Base-by-base conservation (phyloP, 1,140 invertebrate species). In the Tribolium madens region DNA sequence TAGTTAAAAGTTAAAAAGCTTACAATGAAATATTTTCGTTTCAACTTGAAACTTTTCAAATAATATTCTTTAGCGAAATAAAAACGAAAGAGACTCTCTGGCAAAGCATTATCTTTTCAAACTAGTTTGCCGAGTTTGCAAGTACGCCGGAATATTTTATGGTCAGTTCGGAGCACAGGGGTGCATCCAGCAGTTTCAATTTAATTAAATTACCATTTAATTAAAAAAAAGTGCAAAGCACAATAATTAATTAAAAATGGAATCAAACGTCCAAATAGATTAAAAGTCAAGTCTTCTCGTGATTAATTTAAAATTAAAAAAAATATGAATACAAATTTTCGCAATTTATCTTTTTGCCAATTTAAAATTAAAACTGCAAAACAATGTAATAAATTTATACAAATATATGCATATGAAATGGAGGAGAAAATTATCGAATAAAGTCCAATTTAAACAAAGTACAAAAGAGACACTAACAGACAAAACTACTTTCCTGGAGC, bases 81-180 rank as follows among this genome's bases (percentile, higher is more conserved):
- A 42, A 73, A 57, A 57, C 48, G 33, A 64, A 75, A 60, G 57
- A 48, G 64, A 57, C 17, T 31, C 52, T 42, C 26, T 60, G n/a
- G 26, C 73, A 75, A 75, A 75, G 53, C 73, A 75, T 75, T 75
- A 68, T 75, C 73, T 75, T 75, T 75, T 75, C 73, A 75, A 75
- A 75, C 73, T 75, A 75, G 73, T 75, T 75, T 75, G 73, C 73
- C 33, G 53, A 75, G 53, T 75, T 75, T 31, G 47, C 36, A 75
- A 75, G 73, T 75, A 50, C 73, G 14, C 53, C 48, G 36, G 73
- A 75, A 68, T 75, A 75, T 75, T 75, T 75, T 75, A 75, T 75
- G 64, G 73, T 15, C 73, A 47, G 50, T 15, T 60, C 36, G 21
- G 10, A 75, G n/a, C 10, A 9, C 73, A 75, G 73, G 57, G 73